These are phyloP conservation scores for Lagopus leucura DNA, from an alignment of 2,113 vertebrate genomes.

Conservation along the genomic window DNA sequence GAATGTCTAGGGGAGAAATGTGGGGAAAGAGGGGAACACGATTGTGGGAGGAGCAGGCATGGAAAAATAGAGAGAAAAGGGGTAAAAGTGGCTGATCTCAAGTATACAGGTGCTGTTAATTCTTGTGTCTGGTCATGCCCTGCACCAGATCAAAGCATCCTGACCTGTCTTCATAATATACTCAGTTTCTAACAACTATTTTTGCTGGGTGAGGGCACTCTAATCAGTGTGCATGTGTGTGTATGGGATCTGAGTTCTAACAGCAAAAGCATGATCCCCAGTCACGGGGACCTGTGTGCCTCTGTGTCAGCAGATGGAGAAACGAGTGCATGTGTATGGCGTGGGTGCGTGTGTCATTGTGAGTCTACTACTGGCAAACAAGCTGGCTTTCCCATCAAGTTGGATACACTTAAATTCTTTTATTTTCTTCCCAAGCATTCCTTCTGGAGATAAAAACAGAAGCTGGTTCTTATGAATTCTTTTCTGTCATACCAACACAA, in stretches of 20 bases:
- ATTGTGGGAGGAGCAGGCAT: neutral
- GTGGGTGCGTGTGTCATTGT: neutral
- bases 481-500: neutral
- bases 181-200: neutral
- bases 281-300: rapidly evolving
- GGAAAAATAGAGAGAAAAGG: neutral
- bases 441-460: neutral
- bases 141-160: neutral
- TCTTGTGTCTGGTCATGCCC: rapidly evolving
- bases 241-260: neutral
- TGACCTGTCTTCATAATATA: neutral
- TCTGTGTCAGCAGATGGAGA: neutral
- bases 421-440: neutral
- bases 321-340: neutral
- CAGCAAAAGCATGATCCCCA: neutral
- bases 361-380: neutral
- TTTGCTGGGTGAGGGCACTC: neutral
- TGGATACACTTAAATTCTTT: neutral
- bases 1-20: neutral
- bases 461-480: neutral
- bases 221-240: rapidly evolving
- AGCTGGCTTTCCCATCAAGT: neutral
- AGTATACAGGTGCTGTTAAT: neutral
- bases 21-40: neutral
- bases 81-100: neutral